Conservation (phyloP, 2,797 vertebrate species). For the Jordanella pulchra region DNA sequence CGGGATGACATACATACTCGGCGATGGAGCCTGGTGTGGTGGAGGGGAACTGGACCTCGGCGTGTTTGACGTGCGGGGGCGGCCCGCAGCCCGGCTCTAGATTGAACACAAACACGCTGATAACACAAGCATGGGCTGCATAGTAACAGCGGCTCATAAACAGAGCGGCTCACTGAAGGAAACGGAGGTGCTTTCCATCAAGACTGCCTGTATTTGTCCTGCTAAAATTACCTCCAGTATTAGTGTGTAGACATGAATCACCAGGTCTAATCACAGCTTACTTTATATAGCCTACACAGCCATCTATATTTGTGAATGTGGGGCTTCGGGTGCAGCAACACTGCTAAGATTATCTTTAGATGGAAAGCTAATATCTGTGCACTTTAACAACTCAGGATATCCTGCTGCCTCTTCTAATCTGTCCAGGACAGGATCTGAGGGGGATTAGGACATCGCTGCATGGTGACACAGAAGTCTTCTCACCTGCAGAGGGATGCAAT, state of each 20-base stretch:
- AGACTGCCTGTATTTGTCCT: constrained; percentile 37
- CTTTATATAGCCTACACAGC: constrained; percentile 52
- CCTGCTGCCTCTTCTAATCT: constrained; percentile 32
- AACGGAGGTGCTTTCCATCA: constrained; percentile 56
- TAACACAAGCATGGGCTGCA: constrained; percentile 33
- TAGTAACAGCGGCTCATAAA: constrained; percentile 45
- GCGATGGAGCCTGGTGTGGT: constrained; percentile 85
- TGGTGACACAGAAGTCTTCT: constrained; percentile 44
- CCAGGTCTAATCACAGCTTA: constrained; percentile 35
- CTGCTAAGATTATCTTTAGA: constrained; percentile 64
- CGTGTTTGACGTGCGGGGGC: constrained; percentile 86
- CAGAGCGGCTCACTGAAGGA: constrained; percentile 34
- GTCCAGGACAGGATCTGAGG: constrained; percentile 15
- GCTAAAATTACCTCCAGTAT: constrained; percentile 55
- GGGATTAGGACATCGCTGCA: constrained; percentile 20
- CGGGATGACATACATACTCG: constrained; percentile 84
- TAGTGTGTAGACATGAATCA: constrained; percentile 57
- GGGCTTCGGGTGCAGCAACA: constrained; percentile 62
- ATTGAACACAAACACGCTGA: constrained; percentile 42
- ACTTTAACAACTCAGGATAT: constrained; percentile 44
- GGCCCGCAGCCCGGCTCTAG: constrained; percentile 86
- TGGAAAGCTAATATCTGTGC: constrained; percentile 33
- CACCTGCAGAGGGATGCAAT: constrained; percentile 62
- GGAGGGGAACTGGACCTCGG: constrained; percentile 84
- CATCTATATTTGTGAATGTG: constrained; percentile 55